Evolutionary conservation across 1,140 invertebrate species (phyloP), one percentile per base, ranked within the genome.

Genomic region (Zaprionus vittiger): DNA sequence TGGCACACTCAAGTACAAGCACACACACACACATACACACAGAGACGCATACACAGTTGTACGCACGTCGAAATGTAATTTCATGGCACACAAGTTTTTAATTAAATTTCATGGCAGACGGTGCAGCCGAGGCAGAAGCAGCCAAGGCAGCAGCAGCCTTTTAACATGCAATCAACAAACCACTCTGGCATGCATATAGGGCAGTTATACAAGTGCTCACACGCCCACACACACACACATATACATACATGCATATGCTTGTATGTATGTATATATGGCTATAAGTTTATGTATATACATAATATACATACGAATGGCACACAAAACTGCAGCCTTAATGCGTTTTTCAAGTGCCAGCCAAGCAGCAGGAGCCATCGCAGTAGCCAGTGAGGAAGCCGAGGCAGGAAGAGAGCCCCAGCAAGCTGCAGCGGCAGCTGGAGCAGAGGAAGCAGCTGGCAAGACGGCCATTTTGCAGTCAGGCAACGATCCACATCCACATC

Each of bases 51-150:
- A 49, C 12, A 73, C 49, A 68, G 57, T 44, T 64, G 78, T 75
- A 80, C 81, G 83, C 82, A 90, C 71, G 81, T 82, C 83, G 86
- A 90, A 90, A 91, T 91, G 86, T 90, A 90, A 90, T 90, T 90
- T 90, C 86, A 90, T 90, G 86, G 83, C 83, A 91, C 86, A 91
- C 86, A 91, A 91, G 86, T 91, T 91, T 90, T 91, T 91, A 91
- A 91, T 91, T 91, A 91, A 91, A 91, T 91, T 86, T 91, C 82
- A 91, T 87, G 84, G 84, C 78, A 87, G 79, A 87, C 77, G 77
- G 60, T 75, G 73, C 72, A 75, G 73, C 63, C 66, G 71, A 82
- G 63, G 41, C 82, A 55, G 52, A 74, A 75, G 47, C 81, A 63
- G 60, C 64, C 41, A 49, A 41, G 69, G 63, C 38, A 44, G 11